phyloP scores from a whole-genome alignment of 2,888 invertebrate genomes.

The Caenorhabditis parvicauda region DNA sequence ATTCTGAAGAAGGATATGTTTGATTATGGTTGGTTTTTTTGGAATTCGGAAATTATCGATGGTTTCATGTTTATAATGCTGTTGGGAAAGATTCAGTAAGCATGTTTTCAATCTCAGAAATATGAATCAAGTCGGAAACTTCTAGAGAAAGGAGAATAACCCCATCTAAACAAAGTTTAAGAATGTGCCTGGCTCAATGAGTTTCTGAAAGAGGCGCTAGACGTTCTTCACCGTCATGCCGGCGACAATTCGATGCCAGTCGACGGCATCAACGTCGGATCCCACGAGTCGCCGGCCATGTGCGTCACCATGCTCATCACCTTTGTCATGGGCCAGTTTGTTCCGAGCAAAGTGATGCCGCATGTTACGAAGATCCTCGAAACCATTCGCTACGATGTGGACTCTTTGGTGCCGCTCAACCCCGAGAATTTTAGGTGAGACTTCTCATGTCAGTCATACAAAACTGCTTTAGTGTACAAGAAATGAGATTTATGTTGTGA shows the following conservation, averaged over 20 bases:
- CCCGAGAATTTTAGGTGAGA: not conserved
- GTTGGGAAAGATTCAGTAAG: too few relatives aligned
- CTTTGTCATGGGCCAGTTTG: not conserved
- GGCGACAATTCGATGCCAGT: not conserved
- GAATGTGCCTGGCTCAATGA: too few relatives aligned
- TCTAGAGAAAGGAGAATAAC: not conserved
- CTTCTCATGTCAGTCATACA: too few relatives aligned
- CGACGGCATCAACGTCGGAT: not conserved
- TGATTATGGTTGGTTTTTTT: too few relatives aligned
- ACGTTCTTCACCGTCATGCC: not conserved
- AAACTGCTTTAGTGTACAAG: too few relatives aligned
- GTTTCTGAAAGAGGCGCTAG: too few relatives aligned
- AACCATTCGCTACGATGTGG: not conserved
- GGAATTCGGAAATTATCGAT: too few relatives aligned
- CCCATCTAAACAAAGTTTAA: not conserved
- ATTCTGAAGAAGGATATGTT: too few relatives aligned
- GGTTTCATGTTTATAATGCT: too few relatives aligned
- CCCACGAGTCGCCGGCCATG: not conserved
- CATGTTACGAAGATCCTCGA: constrained; percentile 3
- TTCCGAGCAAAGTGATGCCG: not conserved
- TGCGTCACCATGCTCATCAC: too few relatives aligned
- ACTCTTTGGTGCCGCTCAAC: not conserved
- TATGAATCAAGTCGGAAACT: not conserved
- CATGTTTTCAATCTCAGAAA: too few relatives aligned
- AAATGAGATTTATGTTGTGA: too few relatives aligned